These are phyloP conservation scores for Lycaon pictus DNA, from an alignment of 2,113 vertebrate species.

Conservation along the genomic window DNA sequence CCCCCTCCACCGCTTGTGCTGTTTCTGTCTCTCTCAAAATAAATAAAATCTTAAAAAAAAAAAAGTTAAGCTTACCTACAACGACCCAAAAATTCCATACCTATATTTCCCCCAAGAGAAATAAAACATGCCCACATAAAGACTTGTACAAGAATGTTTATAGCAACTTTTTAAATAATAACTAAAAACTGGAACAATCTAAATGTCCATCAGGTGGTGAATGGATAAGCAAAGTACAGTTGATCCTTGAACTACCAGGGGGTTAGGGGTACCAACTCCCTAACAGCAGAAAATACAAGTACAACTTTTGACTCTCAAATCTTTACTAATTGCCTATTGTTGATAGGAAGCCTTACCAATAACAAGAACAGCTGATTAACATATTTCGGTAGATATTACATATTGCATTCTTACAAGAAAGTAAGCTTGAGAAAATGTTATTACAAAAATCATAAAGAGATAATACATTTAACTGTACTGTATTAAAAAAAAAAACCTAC, in stretches of 20 bases:
- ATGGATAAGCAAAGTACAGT: not conserved
- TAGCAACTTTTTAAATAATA: not conserved
- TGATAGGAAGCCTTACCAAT: not conserved
- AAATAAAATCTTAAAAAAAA: no score
- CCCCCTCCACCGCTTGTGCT: no score
- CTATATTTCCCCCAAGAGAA: not conserved
- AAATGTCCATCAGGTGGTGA: not conserved
- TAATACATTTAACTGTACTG: not conserved
- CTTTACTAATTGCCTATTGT: not conserved
- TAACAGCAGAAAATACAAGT: not conserved
- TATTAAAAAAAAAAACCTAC: not conserved
- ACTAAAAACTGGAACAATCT: not conserved
- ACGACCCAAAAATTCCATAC: not conserved
- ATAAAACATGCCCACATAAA: constrained; percentile 3
- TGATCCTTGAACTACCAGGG: not conserved
- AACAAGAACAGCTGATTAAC: not conserved
- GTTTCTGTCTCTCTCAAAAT: no score
- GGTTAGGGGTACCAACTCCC: not conserved
- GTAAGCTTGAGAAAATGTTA: not conserved
- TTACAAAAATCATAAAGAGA: not conserved
- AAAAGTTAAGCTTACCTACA: not conserved
- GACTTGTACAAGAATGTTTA: not conserved
- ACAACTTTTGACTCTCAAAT: not conserved
- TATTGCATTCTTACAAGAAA: not conserved
- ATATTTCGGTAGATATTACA: not conserved